Percentiles rank a stretch among this genome's conserved stretches.
Conservation (phyloP, 2,797 vertebrate species). For the Diplodus sargus region DNA sequence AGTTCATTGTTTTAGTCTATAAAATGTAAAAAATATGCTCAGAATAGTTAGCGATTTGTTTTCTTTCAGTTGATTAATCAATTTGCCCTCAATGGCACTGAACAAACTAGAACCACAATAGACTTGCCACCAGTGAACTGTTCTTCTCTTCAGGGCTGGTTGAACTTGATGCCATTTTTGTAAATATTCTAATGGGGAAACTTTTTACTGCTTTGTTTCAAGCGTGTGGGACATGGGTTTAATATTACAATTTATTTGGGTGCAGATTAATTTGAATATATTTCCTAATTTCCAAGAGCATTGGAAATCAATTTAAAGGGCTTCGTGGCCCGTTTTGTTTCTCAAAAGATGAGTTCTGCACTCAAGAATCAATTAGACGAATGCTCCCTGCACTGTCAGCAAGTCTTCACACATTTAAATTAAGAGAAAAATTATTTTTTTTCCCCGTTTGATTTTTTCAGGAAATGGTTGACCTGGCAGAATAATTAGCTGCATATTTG, state of each 20-base stretch:
- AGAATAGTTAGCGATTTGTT: no score
- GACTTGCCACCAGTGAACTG: no score
- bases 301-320: slow-evolving; percentile 20
- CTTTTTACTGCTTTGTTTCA: neutral
- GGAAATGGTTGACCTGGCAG: slow-evolving; percentile 47
- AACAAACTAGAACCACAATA: no score
- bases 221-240: neutral
- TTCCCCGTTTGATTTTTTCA: slow-evolving; percentile 36
- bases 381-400: slow-evolving; percentile 46
- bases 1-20: no score
- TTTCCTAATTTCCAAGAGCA: slow-evolving; percentile 12
- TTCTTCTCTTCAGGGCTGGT: no score
- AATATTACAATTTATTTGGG: slow-evolving; percentile 2
- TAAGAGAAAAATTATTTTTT: slow-evolving; percentile 39
- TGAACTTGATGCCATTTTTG: no score
- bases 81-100: no score
- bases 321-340: slow-evolving; percentile 34
- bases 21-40: no score
- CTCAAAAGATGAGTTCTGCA: slow-evolving; percentile 34
- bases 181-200: no score
- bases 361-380: slow-evolving; percentile 32
- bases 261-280: slow-evolving; percentile 8
- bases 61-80: no score
- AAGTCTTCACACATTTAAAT: slow-evolving; percentile 46
- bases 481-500: slow-evolving; percentile 53